Evolutionary conservation across 2,797 vertebrate genomes (phyloP).

Genomic region (Urocyon cinereoargenteus): DNA sequence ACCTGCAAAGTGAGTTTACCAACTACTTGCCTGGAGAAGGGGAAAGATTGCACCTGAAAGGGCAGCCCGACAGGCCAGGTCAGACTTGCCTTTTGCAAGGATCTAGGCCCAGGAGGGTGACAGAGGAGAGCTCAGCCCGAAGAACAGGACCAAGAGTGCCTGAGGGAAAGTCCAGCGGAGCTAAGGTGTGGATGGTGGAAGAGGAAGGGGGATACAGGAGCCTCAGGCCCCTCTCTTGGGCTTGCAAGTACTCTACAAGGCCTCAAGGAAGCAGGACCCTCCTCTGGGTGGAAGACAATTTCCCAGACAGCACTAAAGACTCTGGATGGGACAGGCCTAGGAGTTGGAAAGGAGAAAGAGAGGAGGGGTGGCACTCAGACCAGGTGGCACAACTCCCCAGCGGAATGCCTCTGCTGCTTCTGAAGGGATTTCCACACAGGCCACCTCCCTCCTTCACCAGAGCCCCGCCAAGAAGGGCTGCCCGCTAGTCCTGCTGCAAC

Average conservation of each 20-base stretch:
- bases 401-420: fast-evolving
- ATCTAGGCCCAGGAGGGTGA: background rate
- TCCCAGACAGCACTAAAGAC: background rate
- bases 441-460: background rate
- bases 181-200: fast-evolving
- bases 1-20: background rate
- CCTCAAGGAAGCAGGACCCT: background rate
- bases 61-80: background rate
- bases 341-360: no score
- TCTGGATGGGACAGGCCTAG: background rate
- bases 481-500: background rate
- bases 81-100: background rate
- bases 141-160: background rate
- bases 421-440: background rate
- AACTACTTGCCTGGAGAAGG: background rate
- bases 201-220: background rate
- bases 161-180: background rate
- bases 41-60: background rate
- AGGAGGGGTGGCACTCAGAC: background rate
- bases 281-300: background rate
- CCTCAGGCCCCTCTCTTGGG: background rate
- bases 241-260: background rate
- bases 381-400: background rate
- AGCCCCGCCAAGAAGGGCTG: background rate
- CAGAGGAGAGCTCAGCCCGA: background rate